Conservation (phyloP, 2,113 vertebrate genomes). For the Pachyramphus minor region DNA sequence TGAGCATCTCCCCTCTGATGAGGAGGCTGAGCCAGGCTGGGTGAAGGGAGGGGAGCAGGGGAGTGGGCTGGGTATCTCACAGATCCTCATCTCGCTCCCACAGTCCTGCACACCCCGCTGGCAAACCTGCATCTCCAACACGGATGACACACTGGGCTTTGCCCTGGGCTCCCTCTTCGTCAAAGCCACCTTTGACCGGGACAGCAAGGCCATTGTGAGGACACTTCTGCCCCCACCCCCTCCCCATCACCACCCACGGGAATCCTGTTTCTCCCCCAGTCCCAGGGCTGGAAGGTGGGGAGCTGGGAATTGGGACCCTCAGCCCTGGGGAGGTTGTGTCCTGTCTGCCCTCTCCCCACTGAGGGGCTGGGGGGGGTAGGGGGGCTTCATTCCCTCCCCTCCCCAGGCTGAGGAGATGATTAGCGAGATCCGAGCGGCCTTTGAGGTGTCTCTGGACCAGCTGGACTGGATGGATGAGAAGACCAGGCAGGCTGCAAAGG, state of each 20-base stretch:
- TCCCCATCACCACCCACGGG: accelerated
- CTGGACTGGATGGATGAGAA: constrained; percentile 93
- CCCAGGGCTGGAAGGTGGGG: background rate
- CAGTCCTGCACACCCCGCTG: constrained; percentile 94
- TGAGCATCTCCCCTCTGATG: background rate
- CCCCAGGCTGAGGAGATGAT: constrained; percentile 95
- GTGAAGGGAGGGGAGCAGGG: background rate
- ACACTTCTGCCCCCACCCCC: background rate
- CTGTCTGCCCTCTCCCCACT: background rate
- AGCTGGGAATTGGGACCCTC: background rate
- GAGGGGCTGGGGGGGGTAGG: accelerated
- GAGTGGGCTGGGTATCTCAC: background rate
- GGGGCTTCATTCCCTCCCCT: background rate
- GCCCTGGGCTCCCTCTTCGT: constrained; percentile 95
- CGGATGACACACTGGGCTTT: constrained; percentile 93
- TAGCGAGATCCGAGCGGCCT: constrained; percentile 86
- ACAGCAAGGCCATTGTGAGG: constrained; percentile 95
- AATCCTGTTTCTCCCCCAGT: background rate
- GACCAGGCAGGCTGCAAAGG: constrained; percentile 88
- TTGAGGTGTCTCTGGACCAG: constrained; percentile 84
- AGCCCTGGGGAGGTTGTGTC: accelerated
- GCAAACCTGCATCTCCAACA: constrained; percentile 97
- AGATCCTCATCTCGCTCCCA: background rate
- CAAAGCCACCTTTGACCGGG: constrained; percentile 92
- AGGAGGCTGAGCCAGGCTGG: background rate